Evolutionary conservation across 1,140 invertebrate genomes (phyloP).

Genomic region (Drosophila chauvacae): DNA sequence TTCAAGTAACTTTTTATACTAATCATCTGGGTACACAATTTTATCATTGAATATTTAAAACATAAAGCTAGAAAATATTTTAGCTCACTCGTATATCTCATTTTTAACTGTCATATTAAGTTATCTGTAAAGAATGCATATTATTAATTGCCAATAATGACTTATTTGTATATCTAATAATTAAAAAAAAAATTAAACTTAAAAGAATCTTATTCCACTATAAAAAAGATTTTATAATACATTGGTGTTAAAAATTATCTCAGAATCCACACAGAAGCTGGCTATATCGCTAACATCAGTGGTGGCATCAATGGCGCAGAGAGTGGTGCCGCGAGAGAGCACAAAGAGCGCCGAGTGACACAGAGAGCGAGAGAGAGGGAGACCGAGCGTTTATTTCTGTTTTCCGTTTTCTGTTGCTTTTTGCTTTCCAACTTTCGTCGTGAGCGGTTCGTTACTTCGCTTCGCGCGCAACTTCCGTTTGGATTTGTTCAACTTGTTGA

Average conservation of each 20-base stretch:
- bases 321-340: not conserved
- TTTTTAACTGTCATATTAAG: no score
- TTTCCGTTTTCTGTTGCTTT: conserved; percentile 24
- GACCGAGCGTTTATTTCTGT: conserved; percentile 6
- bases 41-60: no score
- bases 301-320: not conserved
- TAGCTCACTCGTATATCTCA: no score
- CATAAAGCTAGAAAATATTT: no score
- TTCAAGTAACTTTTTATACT: no score
- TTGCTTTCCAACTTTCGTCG: conserved; percentile 24
- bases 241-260: not conserved
- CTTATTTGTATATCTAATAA: no score
- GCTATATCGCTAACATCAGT: not conserved
- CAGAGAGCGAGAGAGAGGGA: not conserved
- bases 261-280: not conserved
- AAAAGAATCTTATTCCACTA: no score
- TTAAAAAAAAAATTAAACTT: no score
- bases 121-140: no score
- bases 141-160: no score
- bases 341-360: not conserved
- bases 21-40: no score
- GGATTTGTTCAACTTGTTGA: conserved; percentile 28
- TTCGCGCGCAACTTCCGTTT: conserved; percentile 23
- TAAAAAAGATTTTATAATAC: no score
- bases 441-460: conserved; percentile 30